These are phyloP conservation scores for Syngnathus scovelli DNA, from an alignment of 2,113 vertebrate species.

Conservation along the genomic window DNA sequence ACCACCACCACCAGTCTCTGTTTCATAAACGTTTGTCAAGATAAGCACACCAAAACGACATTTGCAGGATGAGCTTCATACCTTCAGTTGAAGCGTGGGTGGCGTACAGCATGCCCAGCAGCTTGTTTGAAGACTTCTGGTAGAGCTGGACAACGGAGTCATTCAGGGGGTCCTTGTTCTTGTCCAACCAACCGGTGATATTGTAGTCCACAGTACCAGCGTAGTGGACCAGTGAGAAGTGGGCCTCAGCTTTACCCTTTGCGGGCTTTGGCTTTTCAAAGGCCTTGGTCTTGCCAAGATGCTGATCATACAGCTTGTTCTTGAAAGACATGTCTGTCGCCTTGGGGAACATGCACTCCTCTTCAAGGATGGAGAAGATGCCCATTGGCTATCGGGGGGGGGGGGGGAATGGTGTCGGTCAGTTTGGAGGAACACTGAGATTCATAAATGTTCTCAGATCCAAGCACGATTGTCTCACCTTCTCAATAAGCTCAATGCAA, in stretches of 20 bases:
- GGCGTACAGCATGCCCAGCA: constrained; percentile 34
- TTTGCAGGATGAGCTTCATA: constrained; percentile 3
- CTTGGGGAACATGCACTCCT: constrained; percentile 70
- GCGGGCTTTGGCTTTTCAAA: constrained; percentile 86
- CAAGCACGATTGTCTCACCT: constrained; percentile 57
- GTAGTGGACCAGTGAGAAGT: constrained; percentile 83
- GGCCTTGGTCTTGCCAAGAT: constrained; percentile 78
- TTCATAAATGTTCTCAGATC: background rate
- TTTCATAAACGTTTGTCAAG: constrained; percentile 1
- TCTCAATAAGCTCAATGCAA: constrained; percentile 85
- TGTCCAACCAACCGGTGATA: constrained; percentile 84
- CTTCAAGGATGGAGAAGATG: constrained; percentile 71
- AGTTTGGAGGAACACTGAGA: background rate
- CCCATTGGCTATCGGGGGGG: constrained; percentile 69
- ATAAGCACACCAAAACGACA: background rate
- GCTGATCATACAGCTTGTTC: constrained; percentile 87
- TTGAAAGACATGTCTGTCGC: constrained; percentile 77
- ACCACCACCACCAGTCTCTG: constrained; percentile 24
- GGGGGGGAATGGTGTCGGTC: background rate
- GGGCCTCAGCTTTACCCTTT: constrained; percentile 82
- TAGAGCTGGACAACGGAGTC: constrained; percentile 81
- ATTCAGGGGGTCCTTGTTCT: constrained; percentile 91
- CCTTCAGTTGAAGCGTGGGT: constrained; percentile 31
- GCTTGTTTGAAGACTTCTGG: constrained; percentile 60
- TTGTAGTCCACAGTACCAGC: constrained; percentile 88